Evolutionary conservation across 2,113 vertebrate species (phyloP).

Genomic region (Microtus ochrogaster): DNA sequence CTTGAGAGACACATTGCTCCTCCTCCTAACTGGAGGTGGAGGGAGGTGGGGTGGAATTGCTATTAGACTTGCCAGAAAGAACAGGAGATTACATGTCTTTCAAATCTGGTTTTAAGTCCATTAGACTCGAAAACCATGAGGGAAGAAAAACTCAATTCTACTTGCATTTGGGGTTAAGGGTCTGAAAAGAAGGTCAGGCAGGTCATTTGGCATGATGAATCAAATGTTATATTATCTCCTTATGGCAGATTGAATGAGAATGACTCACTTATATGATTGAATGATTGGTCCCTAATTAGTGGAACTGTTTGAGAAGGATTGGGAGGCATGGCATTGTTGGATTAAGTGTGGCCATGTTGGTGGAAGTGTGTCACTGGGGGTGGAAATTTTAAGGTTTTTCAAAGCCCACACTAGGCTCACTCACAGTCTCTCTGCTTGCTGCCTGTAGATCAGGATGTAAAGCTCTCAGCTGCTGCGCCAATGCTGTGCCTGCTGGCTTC

Average conservation of each 20-base stretch:
- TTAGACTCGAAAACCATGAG: neutral
- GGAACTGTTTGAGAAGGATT: neutral
- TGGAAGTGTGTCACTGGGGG: neutral
- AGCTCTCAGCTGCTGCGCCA: neutral
- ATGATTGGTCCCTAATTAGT: neutral
- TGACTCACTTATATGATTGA: too few species aligned
- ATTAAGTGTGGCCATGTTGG: neutral
- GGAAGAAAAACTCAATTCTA: neutral
- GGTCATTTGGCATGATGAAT: constrained; percentile 6
- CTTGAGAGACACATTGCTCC: fast-evolving
- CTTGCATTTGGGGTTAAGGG: neutral
- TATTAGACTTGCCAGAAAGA: neutral
- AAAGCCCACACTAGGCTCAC: neutral
- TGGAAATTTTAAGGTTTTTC: neutral
- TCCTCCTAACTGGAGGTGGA: neutral
- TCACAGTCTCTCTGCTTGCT: neutral
- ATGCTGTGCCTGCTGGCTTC: neutral
- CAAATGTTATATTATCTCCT: neutral
- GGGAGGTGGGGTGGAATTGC: neutral
- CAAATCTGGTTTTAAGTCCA: neutral
- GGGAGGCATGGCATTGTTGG: neutral
- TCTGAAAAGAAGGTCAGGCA: neutral
- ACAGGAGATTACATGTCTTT: neutral
- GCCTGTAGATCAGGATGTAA: neutral
- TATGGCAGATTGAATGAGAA: neutral